A percentile compares a stretch with the other conserved stretches of the same genome.
Evolutionary conservation across 2,888 invertebrate species (phyloP).

Genomic region (Monoplex corrugatus): DNA sequence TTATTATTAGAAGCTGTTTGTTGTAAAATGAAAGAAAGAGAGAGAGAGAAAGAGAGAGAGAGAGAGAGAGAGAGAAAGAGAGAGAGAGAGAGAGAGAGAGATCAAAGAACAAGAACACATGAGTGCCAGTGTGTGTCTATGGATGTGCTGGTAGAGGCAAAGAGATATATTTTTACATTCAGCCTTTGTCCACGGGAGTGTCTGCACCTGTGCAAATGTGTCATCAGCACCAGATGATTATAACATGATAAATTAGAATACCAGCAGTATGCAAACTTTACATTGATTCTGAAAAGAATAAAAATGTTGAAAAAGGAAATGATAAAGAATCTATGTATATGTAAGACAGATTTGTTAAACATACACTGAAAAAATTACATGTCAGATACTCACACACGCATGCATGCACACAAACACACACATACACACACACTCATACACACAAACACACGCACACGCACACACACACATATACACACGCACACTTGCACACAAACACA

Average conservation of each 20-base stretch:
- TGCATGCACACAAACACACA: background rate
- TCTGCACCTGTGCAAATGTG: too few relatives aligned
- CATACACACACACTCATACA: background rate
- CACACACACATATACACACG: background rate
- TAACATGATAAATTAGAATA: too few relatives aligned
- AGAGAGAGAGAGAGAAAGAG: background rate
- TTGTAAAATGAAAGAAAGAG: background rate
- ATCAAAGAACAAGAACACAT: too few relatives aligned
- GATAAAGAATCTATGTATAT: background rate
- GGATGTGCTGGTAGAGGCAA: background rate
- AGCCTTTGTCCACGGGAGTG: too few relatives aligned
- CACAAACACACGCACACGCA: background rate
- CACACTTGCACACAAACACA: background rate
- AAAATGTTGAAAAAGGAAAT: background rate
- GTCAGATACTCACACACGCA: background rate
- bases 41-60: background rate
- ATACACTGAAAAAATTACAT: too few relatives aligned
- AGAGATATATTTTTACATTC: too few relatives aligned
- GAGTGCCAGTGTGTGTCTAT: background rate
- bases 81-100: too few relatives aligned
- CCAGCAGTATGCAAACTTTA: background rate
- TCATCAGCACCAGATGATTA: too few relatives aligned
- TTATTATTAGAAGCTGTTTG: background rate
- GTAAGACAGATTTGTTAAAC: background rate
- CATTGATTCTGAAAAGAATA: background rate